A percentile compares a stretch with the other conserved stretches of the same genome.
Conservation (phyloP, 2,113 vertebrate genomes). For the Triplophysa tibetana region DNA sequence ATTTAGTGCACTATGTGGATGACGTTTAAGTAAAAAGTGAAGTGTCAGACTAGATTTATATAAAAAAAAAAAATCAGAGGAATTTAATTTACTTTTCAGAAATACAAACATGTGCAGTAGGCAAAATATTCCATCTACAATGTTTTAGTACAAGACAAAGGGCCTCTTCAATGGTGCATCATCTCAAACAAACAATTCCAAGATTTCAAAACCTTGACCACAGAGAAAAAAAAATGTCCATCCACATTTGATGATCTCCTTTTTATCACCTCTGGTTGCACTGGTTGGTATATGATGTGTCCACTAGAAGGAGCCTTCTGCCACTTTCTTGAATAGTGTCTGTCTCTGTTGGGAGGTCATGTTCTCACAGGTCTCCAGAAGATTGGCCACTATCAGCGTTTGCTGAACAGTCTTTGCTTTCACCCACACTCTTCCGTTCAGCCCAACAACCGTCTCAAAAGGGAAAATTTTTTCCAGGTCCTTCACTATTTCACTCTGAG, state of each 20-base stretch:
- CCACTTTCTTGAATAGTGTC: constrained; percentile 77
- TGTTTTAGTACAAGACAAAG: background rate
- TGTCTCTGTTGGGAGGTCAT: constrained; percentile 87
- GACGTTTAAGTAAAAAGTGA: background rate
- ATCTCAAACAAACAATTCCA: background rate
- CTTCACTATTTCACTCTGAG: constrained; percentile 82
- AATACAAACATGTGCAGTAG: background rate
- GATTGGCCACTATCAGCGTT: constrained; percentile 87
- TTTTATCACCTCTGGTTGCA: background rate
- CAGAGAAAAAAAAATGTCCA: background rate
- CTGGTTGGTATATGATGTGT: background rate
- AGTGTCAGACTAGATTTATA: background rate
- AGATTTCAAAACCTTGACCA: background rate
- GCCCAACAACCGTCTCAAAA: constrained; percentile 86
- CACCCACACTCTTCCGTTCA: constrained; percentile 95
- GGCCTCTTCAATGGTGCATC: background rate
- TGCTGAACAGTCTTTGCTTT: constrained; percentile 84
- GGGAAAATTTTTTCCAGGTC: constrained; percentile 87
- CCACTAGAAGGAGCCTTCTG: constrained; percentile 69
- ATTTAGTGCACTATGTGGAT: background rate
- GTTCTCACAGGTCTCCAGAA: constrained; percentile 90
- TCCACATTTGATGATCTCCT: background rate
- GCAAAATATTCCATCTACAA: background rate
- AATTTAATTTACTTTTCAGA: too few species aligned
- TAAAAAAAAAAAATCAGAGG: background rate